Evolutionary conservation across 37 sponge, comb jelly and placozoan genomes (phyloP).

Genomic region (Diacarnus erythraeanus): DNA sequence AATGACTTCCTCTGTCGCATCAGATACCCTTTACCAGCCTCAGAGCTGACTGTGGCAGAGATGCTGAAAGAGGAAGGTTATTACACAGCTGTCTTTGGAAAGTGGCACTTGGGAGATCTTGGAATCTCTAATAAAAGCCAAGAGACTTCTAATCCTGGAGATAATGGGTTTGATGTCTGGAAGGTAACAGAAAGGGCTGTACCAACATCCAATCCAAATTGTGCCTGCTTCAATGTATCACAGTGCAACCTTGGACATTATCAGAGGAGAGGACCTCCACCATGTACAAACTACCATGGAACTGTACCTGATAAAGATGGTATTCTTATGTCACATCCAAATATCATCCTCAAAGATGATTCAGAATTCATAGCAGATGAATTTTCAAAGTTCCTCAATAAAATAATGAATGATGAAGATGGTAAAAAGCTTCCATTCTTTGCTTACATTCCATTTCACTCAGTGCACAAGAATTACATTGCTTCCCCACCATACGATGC

Average conservation of each 20-base stretch:
- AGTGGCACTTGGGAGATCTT: conserved; percentile 74
- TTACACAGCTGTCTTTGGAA: conserved; percentile 59
- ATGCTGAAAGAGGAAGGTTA: conserved; percentile 49
- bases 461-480: conserved; percentile 59
- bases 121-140: neutral
- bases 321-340: neutral
- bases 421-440: conserved; percentile 47
- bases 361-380: conserved; percentile 49
- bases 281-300: conserved; percentile 53
- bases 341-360: conserved; percentile 48
- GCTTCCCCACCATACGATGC: conserved; percentile 17
- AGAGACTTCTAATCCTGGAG: conserved; percentile 40
- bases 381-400: conserved; percentile 17
- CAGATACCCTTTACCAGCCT: conserved; percentile 30
- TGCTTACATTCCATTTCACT: conserved; percentile 58
- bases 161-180: conserved; percentile 67
- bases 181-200: conserved; percentile 61
- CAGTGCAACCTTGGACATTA: conserved; percentile 47
- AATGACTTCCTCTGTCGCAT: conserved; percentile 34
- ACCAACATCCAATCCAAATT: conserved; percentile 70
- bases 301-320: neutral
- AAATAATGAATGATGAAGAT: neutral
- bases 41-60: conserved; percentile 64
- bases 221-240: conserved; percentile 58
- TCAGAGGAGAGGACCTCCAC: neutral